Evolutionary conservation across 2,113 vertebrate genomes (phyloP).

Genomic region (Ahaetulla prasina): DNA sequence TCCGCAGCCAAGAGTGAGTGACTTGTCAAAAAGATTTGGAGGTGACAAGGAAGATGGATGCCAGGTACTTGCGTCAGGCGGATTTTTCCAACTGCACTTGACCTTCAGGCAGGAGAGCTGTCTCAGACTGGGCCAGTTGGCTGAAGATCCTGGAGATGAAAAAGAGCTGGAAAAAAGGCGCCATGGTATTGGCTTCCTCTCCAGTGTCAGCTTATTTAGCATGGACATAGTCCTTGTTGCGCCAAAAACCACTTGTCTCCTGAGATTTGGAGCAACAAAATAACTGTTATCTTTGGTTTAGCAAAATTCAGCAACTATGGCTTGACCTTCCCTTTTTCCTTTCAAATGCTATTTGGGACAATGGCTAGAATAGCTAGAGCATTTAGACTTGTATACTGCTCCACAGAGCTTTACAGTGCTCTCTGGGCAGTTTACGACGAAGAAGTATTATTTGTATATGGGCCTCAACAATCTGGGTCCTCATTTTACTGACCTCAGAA

Average conservation of each 20-base stretch:
- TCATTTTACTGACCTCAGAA: too few relatives aligned
- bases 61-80: conserved; percentile 16
- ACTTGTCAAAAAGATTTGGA: background rate
- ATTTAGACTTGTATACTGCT: too few relatives aligned
- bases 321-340: background rate
- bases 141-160: background rate
- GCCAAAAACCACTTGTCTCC: background rate
- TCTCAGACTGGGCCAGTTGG: conserved; percentile 12
- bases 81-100: fast-evolving
- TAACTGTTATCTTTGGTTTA: background rate
- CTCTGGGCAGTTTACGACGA: too few relatives aligned
- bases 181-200: background rate
- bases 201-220: background rate
- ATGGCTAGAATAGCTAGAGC: background rate
- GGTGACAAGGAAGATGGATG: background rate
- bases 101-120: background rate
- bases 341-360: conserved; percentile 5
- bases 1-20: background rate
- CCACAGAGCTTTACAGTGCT: too few relatives aligned
- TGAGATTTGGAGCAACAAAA: background rate
- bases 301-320: background rate
- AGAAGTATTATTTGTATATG: too few relatives aligned
- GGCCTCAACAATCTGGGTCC: too few relatives aligned
- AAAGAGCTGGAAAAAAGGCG: background rate
- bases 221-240: background rate